Conservation (phyloP, 2,797 vertebrate species). For the Spheniscus humboldti region DNA sequence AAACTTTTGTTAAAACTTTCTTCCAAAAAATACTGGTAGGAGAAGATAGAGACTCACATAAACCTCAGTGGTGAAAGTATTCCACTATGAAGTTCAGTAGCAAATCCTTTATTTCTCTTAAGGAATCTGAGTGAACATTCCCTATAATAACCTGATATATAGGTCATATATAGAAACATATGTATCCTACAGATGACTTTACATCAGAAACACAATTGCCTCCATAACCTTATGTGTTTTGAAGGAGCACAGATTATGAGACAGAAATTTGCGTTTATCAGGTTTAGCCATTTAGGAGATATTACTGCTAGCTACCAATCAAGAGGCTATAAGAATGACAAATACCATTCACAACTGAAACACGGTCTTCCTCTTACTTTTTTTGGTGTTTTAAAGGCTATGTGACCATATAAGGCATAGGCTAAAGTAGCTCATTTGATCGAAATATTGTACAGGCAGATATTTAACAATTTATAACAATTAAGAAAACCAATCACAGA, state of each 20-base stretch:
- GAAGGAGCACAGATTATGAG: background rate
- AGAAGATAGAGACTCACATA: background rate
- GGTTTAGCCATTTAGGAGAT: background rate
- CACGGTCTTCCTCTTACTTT: background rate
- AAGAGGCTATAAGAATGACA: background rate
- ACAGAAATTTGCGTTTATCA: background rate
- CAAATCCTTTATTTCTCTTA: background rate
- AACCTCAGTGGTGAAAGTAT: background rate
- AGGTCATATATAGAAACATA: background rate
- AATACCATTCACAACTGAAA: background rate
- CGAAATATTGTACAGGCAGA: background rate
- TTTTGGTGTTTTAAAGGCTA: background rate
- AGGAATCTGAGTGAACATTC: background rate
- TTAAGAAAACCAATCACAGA: background rate
- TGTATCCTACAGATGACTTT: background rate
- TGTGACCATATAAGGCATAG: background rate
- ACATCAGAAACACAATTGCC: background rate
- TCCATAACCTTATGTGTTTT: background rate
- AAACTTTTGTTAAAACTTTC: background rate
- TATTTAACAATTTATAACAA: background rate
- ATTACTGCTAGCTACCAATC: background rate
- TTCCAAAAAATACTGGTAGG: background rate
- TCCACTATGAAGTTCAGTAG: background rate
- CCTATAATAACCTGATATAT: background rate
- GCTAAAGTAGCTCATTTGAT: background rate